These are phyloP conservation scores for Machimus atricapillus DNA, from an alignment of 2,888 invertebrate genomes.

Conservation along the genomic window DNA sequence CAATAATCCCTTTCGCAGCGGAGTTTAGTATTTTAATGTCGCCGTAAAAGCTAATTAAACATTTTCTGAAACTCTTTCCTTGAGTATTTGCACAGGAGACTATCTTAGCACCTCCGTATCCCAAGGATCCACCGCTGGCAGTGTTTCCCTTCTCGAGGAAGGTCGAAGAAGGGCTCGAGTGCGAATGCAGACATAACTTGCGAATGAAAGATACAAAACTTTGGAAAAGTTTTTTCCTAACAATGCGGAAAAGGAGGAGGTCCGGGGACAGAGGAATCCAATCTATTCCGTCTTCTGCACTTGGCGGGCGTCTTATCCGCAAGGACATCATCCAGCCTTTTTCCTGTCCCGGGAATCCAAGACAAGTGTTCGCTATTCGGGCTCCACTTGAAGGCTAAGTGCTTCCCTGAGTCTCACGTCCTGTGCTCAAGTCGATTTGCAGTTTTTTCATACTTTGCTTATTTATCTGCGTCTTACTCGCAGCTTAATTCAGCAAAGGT, in stretches of 20 bases:
- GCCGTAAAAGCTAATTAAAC: slow-evolving; percentile 10
- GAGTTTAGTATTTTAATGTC: slow-evolving; percentile 7
- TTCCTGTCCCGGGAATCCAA: background rate
- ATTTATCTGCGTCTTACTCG: background rate
- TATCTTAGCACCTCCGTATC: background rate
- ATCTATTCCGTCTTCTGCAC: background rate
- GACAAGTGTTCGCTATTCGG: background rate
- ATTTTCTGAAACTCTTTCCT: slow-evolving; percentile 3
- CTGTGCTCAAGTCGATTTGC: background rate
- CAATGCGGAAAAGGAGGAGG: background rate
- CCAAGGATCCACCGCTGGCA: background rate
- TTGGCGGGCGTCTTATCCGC: background rate
- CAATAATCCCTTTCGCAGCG: background rate
- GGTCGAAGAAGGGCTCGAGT: background rate
- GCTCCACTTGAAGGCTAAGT: background rate
- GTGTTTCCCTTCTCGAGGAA: background rate
- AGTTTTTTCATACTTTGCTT: background rate
- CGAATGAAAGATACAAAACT: background rate
- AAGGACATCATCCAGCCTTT: slow-evolving; percentile 7
- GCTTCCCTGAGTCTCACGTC: background rate
- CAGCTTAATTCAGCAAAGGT: background rate
- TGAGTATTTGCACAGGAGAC: background rate
- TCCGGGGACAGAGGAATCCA: background rate
- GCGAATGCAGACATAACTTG: background rate
- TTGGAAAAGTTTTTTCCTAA: background rate